Conservation (phyloP, 2,797 vertebrate species). For the Corythornis leucogaster region DNA sequence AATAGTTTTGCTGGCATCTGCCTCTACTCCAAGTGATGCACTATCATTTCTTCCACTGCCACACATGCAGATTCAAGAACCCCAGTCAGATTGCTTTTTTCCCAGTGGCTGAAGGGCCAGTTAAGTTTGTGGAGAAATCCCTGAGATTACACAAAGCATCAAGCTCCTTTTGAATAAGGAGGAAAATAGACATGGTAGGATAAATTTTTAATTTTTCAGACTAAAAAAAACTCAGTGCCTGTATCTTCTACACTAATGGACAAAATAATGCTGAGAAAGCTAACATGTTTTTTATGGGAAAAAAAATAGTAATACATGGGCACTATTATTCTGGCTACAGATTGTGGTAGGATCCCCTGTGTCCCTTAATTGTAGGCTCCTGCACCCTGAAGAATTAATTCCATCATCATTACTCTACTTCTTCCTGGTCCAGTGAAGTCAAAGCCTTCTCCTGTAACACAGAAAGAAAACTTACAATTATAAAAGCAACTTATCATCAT, state of each 20-base stretch:
- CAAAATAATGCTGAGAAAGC: neutral
- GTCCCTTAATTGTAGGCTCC: neutral
- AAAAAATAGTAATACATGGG: neutral
- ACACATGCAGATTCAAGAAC: neutral
- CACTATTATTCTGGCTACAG: neutral
- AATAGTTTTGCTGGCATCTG: neutral
- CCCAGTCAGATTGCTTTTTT: neutral
- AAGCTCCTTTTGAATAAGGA: neutral
- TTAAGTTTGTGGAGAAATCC: neutral
- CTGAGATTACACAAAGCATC: neutral
- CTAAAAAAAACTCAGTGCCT: neutral
- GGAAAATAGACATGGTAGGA: neutral
- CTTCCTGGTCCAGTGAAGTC: slow-evolving; percentile 65
- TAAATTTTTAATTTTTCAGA: neutral
- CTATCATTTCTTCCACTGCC: neutral
- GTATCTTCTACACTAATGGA: neutral
- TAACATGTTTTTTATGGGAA: too few relatives aligned
- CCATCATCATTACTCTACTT: slow-evolving; percentile 64
- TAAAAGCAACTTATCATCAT: neutral
- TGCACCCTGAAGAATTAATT: neutral
- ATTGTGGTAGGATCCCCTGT: neutral
- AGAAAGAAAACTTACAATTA: neutral
- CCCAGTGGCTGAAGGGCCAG: neutral
- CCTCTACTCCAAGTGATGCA: neutral
- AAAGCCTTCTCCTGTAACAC: slow-evolving; percentile 79